Base-by-base conservation (phyloP, 1,140 invertebrate species). In the Bacillus rossius region DNA sequence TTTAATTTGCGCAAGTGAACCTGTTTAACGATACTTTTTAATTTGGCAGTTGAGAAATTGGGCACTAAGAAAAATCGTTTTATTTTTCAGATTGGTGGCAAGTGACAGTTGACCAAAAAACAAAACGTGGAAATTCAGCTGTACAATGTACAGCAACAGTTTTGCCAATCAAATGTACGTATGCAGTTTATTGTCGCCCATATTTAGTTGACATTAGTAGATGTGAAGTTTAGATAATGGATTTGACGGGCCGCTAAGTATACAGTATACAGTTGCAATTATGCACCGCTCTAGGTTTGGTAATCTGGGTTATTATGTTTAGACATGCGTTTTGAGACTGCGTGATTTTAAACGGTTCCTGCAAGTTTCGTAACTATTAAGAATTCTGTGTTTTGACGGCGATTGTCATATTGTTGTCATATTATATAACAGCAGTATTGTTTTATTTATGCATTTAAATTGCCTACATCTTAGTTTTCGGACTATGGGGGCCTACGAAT, bases 81-180 rank as follows among this genome's bases (percentile, higher is more conserved):
- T 54, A 17, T 54, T 14, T 54, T 54, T 54, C 52, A 54, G 52
- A 54, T 54, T 54, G 52, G 37, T 54, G 34, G 52, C 52, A 41
- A 54, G 52, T 54, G 52, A 54, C 52, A 54, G 23, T 54, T 38
- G 52, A 42, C 20, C 48, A 17, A 29, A 29, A 17, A 16, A 42
- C 37, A 43, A 58, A 10, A 40, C 38, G 43, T 41, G 20, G 37
- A 41, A 53, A 23, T 22, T 25, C 29, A 48, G 57, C 57, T 59
- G 57, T 59, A 59, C 26, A 17, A 59, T 59, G 57, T 59, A 59
- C 57, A 48, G 57, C 57, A 59, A 52, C 43, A 41, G 41, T 8
- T 53, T 53, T 53, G 47, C 57, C 8, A 52, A 41, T 47, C 57
- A 59, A 14, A 59, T 13, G 25, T 53, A 53, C 41, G 45, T 53